phyloP scores from a whole-genome alignment of 2,113 vertebrate genomes.

The Pseudorasbora parva region DNA sequence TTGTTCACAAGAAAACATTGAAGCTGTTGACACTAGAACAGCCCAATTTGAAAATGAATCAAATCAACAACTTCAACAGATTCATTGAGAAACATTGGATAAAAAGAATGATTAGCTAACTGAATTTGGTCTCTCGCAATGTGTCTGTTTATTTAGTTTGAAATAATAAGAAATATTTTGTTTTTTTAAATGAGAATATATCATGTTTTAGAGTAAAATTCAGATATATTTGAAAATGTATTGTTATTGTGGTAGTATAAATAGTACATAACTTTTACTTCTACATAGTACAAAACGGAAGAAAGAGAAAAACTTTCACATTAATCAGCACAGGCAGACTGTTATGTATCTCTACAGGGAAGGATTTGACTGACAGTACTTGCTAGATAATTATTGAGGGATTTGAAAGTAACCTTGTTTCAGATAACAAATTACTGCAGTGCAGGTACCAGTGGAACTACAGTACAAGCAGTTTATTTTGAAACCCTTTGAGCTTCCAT shows the following conservation, averaged over 20 bases:
- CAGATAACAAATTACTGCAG: constrained; percentile 23
- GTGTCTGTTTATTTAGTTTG: not conserved
- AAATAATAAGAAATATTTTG: not conserved
- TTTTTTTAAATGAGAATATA: not conserved
- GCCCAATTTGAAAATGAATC: not conserved
- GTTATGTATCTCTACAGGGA: constrained; percentile 42
- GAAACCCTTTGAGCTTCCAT: constrained; percentile 26
- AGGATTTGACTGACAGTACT: constrained; percentile 44
- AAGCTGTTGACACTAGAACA: not conserved
- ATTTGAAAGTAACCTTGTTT: constrained; percentile 19
- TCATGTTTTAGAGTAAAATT: not conserved
- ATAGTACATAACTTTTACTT: not conserved
- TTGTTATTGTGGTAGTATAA: not conserved
- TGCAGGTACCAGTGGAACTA: constrained; percentile 30
- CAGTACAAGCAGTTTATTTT: constrained; percentile 19
- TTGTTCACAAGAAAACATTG: no score
- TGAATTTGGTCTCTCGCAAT: not conserved
- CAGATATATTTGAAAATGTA: not conserved
- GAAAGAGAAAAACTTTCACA: constrained; percentile 23
- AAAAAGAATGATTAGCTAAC: not conserved
- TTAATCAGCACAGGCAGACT: constrained; percentile 50
- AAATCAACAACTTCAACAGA: not conserved
- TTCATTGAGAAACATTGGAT: not conserved
- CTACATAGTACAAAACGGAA: constrained; percentile 22
- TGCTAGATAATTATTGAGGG: constrained; percentile 16